Evolutionary conservation across 2,113 vertebrate species (phyloP).

Genomic region (Nymphicus hollandicus): DNA sequence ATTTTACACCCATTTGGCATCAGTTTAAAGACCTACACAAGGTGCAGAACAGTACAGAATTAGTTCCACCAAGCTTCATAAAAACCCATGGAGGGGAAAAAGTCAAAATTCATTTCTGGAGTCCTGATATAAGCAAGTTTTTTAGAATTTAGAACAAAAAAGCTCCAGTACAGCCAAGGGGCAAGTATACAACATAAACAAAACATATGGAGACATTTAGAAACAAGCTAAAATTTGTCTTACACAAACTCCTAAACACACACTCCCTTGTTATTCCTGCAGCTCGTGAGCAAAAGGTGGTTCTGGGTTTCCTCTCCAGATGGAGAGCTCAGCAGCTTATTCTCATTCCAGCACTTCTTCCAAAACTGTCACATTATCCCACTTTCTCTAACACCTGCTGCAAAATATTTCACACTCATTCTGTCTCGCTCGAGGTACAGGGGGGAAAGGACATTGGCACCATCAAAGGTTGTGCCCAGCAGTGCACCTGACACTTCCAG

Average conservation of each 20-base stretch:
- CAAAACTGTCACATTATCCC: background rate
- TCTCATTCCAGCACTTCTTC: background rate
- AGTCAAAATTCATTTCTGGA: background rate
- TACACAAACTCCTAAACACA: background rate
- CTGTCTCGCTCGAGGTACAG: background rate
- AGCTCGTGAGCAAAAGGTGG: accelerated
- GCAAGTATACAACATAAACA: background rate
- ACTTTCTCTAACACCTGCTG: background rate
- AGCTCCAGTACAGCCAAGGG: background rate
- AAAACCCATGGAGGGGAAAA: background rate
- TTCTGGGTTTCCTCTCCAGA: background rate
- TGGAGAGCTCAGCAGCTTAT: background rate
- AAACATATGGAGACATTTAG: background rate
- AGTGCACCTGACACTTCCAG: background rate
- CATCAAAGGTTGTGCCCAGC: background rate
- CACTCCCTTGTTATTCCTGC: background rate
- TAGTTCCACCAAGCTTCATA: background rate
- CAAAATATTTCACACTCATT: background rate
- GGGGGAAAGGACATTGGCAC: background rate
- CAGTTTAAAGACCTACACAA: background rate
- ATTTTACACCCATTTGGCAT: background rate
- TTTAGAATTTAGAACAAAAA: background rate
- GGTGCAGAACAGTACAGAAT: background rate
- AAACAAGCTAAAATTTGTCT: background rate
- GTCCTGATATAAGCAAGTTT: background rate